phyloP scores from a whole-genome alignment of 2,797 vertebrate species.

The Gila robusta region DNA sequence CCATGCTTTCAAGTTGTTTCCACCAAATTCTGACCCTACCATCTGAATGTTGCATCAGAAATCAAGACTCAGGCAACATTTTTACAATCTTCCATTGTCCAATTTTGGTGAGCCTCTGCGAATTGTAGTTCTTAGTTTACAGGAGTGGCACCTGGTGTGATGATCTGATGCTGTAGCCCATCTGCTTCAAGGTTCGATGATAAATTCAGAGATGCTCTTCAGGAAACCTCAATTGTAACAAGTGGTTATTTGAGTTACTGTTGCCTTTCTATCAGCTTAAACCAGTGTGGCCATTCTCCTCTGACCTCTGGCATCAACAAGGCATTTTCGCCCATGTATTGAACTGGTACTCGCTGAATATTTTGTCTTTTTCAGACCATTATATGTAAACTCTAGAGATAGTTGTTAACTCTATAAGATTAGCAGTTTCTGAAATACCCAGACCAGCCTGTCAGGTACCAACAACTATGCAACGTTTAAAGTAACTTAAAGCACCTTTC shows the following conservation, averaged over 20 bases:
- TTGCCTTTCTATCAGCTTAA: conserved; percentile 27
- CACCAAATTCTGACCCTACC: background rate
- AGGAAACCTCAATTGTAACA: background rate
- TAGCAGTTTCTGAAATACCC: background rate
- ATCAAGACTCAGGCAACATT: background rate
- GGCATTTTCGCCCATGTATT: conserved; percentile 9
- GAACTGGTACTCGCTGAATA: conserved; percentile 24
- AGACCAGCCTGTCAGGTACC: background rate
- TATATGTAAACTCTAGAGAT: background rate
- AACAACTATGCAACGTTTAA: background rate
- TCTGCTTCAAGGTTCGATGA: background rate
- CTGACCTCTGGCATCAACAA: conserved; percentile 55
- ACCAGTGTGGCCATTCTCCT: conserved; percentile 40
- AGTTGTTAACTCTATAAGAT: background rate
- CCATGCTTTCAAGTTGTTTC: background rate
- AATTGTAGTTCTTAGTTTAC: background rate
- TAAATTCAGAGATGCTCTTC: background rate
- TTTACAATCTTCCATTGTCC: background rate
- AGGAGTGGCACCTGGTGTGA: background rate
- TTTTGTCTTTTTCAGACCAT: background rate
- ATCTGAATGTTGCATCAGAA: background rate
- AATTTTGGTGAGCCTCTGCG: background rate
- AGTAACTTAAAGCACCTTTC: background rate
- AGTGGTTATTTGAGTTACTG: conserved; percentile 13
- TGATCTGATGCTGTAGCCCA: background rate